These are phyloP conservation scores for Crotophaga sulcirostris DNA, from an alignment of 2,113 vertebrate species.

Conservation along the genomic window DNA sequence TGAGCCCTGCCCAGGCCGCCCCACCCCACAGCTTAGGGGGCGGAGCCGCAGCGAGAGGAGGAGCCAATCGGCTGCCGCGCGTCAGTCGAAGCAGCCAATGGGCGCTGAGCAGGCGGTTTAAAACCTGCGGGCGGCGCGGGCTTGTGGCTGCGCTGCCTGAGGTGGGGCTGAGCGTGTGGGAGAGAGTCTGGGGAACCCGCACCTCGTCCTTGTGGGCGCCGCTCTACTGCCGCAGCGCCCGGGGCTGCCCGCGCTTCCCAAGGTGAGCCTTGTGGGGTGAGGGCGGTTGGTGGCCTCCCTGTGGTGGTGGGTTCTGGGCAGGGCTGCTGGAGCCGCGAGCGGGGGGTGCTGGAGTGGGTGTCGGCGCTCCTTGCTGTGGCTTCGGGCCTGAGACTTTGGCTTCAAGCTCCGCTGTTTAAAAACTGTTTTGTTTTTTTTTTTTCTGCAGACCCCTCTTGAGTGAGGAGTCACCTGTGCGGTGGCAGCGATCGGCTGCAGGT, in stretches of 20 bases:
- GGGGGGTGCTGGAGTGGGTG: too few species aligned
- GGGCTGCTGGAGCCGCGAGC: too few species aligned
- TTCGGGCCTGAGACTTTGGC: not conserved
- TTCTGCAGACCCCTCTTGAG: accelerated
- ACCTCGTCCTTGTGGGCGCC: accelerated
- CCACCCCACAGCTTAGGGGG: not conserved
- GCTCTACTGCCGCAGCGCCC: accelerated
- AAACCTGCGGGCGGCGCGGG: not conserved
- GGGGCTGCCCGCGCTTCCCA: accelerated
- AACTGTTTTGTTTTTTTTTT: too few species aligned
- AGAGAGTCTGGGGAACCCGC: accelerated
- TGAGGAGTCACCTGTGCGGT: too few species aligned
- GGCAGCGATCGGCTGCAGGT: too few species aligned
- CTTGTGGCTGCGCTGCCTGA: too few species aligned
- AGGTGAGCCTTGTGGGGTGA: not conserved
- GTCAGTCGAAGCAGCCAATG: not conserved
- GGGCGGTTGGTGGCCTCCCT: too few species aligned
- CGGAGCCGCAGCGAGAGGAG: not conserved
- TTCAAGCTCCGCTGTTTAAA: accelerated
- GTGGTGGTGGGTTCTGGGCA: too few species aligned
- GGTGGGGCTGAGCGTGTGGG: too few species aligned
- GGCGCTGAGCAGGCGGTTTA: not conserved
- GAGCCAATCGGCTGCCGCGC: not conserved
- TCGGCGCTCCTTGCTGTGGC: not conserved
- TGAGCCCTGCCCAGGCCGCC: too few species aligned